These are phyloP conservation scores for Zaprionus bogoriensis DNA, from an alignment of 2,888 invertebrate species.

Conservation along the genomic window DNA sequence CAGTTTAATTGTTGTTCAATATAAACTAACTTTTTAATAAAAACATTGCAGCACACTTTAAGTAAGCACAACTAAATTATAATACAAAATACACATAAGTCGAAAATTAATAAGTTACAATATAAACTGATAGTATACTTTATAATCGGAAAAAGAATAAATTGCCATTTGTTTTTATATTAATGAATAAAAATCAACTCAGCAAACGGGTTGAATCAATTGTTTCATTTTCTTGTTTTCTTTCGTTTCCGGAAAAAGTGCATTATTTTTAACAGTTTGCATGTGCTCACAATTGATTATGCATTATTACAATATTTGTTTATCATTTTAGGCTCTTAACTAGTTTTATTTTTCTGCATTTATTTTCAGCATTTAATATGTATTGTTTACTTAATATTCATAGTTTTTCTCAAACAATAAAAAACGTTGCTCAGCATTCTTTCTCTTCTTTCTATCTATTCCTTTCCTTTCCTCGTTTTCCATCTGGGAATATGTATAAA, in stretches of 20 bases:
- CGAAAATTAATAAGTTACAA: slow-evolving; percentile 42
- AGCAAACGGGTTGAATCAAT: slow-evolving; percentile 16
- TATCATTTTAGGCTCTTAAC: slow-evolving; percentile 50
- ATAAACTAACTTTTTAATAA: slow-evolving; percentile 57
- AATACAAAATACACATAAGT: slow-evolving; percentile 61
- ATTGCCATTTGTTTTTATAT: slow-evolving; percentile 8
- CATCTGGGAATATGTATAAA: slow-evolving; percentile 39
- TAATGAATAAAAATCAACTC: slow-evolving; percentile 3
- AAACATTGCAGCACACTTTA: slow-evolving; percentile 72
- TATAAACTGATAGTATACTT: slow-evolving; percentile 22
- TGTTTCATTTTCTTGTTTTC: slow-evolving; percentile 12
- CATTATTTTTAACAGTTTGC: slow-evolving; percentile 51
- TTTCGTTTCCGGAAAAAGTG: slow-evolving; percentile 44
- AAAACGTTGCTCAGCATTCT: slow-evolving; percentile 48
- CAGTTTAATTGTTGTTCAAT: slow-evolving; percentile 31
- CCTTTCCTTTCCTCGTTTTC: neutral
- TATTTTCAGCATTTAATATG: slow-evolving; percentile 72
- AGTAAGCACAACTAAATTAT: slow-evolving; percentile 66
- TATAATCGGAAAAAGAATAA: slow-evolving; percentile 23
- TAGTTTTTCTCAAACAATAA: slow-evolving; percentile 63
- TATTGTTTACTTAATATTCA: slow-evolving; percentile 54
- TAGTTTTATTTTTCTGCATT: slow-evolving; percentile 67
- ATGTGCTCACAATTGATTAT: slow-evolving; percentile 56
- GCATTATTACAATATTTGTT: slow-evolving; percentile 44
- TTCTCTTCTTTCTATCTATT: slow-evolving; percentile 7